Evolutionary conservation across 2,797 vertebrate species (phyloP).

Genomic region (Leptodactylus fallax): DNA sequence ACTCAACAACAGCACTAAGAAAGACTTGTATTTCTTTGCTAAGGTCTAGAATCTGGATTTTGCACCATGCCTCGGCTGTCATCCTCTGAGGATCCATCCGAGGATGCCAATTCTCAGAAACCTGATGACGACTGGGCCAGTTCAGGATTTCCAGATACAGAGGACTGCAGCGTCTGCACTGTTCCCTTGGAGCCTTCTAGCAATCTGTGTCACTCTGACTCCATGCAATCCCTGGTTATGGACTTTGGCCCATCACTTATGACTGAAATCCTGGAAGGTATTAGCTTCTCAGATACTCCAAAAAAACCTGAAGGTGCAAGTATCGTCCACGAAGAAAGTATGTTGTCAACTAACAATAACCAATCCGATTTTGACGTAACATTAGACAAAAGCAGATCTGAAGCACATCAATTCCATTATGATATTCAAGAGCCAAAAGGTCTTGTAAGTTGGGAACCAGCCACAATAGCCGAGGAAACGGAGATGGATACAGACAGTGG

Average conservation of each 20-base stretch:
- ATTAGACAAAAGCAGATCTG: constrained; percentile 13
- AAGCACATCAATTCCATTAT: constrained; percentile 1
- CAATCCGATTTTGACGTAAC: not conserved
- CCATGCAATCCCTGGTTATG: constrained; percentile 88
- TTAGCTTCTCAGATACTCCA: constrained; percentile 79
- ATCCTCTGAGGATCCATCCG: constrained; percentile 77
- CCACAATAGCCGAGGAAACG: constrained; percentile 55
- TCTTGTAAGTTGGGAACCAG: constrained; percentile 38
- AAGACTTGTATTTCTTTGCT: not conserved
- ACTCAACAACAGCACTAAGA: not conserved
- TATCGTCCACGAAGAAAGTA: constrained; percentile 43
- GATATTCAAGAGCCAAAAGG: constrained; percentile 24
- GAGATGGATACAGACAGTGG: constrained; percentile 51
- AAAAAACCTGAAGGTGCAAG: constrained; percentile 8
- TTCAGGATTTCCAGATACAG: constrained; percentile 23
- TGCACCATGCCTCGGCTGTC: constrained; percentile 88
- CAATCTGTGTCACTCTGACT: constrained; percentile 83
- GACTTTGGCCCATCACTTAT: constrained; percentile 95
- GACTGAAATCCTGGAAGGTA: constrained; percentile 87
- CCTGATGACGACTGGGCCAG: constrained; percentile 46
- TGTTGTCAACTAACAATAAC: not conserved
- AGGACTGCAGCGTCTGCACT: constrained; percentile 70
- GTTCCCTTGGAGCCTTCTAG: constrained; percentile 63
- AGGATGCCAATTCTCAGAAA: constrained; percentile 38
- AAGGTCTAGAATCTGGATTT: constrained; percentile 75